These are phyloP conservation scores for Adoxophyes honmai DNA, from an alignment of 1,140 invertebrate genomes.

Conservation along the genomic window DNA sequence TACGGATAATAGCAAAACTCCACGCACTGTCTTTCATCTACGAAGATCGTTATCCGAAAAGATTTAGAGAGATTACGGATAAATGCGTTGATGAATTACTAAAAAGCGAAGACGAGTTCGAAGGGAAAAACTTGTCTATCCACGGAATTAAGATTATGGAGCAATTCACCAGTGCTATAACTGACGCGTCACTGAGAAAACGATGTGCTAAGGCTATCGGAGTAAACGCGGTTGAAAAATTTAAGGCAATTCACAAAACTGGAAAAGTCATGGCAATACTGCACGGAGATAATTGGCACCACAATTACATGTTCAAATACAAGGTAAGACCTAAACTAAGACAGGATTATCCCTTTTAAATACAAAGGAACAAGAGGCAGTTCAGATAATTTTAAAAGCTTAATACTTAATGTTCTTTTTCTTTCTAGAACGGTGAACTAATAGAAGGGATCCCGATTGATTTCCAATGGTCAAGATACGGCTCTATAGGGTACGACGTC, in stretches of 20 bases:
- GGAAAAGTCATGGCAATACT: background rate
- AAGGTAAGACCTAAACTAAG: background rate
- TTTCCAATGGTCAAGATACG: conserved; percentile 1
- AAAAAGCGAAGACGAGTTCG: background rate
- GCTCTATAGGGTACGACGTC: background rate
- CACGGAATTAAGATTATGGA: background rate
- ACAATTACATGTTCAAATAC: conserved; percentile 6
- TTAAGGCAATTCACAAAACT: conserved; percentile 38
- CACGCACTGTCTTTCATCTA: conserved; percentile 2
- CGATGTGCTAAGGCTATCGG: background rate
- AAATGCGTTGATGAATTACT: background rate
- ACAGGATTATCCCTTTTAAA: too few species aligned
- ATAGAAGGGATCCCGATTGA: background rate
- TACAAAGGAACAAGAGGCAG: too few species aligned
- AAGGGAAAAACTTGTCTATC: background rate
- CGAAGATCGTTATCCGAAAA: conserved; percentile 1
- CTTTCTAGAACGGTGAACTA: background rate
- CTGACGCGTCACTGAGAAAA: background rate
- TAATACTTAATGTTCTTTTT: background rate
- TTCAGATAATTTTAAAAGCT: too few species aligned
- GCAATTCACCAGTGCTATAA: background rate
- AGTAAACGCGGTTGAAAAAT: background rate
- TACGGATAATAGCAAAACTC: background rate
- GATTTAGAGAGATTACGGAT: background rate
- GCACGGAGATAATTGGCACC: conserved; percentile 2